Conservation (phyloP, 2,888 invertebrate genomes). For the Corbicula japonica region DNA sequence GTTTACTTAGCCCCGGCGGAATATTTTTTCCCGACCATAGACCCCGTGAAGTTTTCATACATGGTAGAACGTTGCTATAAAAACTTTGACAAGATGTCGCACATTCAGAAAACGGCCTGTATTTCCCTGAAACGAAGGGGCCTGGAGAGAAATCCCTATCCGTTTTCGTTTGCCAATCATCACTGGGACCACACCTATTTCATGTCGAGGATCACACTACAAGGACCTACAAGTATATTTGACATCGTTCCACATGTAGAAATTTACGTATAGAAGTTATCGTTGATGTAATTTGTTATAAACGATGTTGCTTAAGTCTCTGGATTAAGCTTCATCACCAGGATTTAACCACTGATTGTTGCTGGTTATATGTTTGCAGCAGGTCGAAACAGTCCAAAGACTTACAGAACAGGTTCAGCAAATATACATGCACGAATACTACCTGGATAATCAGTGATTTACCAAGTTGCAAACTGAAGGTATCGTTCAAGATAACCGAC, state of each 20-base stretch:
- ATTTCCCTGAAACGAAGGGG: constrained; percentile 59
- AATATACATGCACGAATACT: no score
- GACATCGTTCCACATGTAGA: constrained; percentile 50
- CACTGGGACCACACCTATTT: constrained; percentile 73
- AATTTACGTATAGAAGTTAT: constrained; percentile 48
- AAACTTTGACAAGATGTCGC: constrained; percentile 44
- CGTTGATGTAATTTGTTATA: no score
- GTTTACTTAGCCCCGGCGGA: constrained; percentile 70
- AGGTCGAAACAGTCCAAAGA: no score
- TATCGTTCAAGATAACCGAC: no score
- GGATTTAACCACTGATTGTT: no score
- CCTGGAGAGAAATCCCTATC: constrained; percentile 50
- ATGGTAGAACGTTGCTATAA: constrained; percentile 61
- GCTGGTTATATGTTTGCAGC: no score
- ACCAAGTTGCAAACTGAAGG: no score
- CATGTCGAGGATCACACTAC: constrained; percentile 15
- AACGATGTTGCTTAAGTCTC: no score
- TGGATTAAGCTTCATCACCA: no score
- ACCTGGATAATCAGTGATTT: no score
- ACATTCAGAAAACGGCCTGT: constrained; percentile 61
- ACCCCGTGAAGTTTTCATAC: constrained; percentile 64
- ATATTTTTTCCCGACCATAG: constrained; percentile 70
- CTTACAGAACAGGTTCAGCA: no score
- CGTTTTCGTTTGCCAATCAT: constrained; percentile 68
- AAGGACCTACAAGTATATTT: constrained; percentile 34